Percentiles rank a stretch among this genome's conserved stretches.
phyloP scores from a whole-genome alignment of 2,797 vertebrate genomes.

The Argya squamiceps region DNA sequence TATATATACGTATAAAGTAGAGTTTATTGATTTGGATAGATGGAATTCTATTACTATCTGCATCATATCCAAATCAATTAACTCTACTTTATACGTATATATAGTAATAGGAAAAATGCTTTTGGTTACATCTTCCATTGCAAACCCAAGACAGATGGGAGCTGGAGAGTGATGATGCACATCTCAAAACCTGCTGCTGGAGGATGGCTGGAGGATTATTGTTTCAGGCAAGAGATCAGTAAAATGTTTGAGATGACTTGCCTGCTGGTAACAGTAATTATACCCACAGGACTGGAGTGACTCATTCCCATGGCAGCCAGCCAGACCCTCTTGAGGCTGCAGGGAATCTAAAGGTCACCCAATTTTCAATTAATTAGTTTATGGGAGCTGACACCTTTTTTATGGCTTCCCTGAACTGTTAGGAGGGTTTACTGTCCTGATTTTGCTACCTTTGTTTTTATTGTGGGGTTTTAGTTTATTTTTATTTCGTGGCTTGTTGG shows the following conservation, averaged over 20 bases:
- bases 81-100: too few species aligned
- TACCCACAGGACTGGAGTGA: not conserved
- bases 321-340: not conserved
- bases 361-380: not conserved
- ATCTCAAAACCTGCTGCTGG: not conserved
- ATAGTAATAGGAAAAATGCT: too few species aligned
- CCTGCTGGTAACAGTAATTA: not conserved
- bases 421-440: not conserved
- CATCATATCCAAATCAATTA: too few species aligned
- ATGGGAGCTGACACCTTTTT: not conserved
- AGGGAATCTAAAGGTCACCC: conserved; percentile 7
- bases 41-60: too few species aligned
- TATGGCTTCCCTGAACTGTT: not conserved
- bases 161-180: not conserved
- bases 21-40: too few species aligned
- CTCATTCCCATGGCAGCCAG: not conserved
- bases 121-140: not conserved
- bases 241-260: not conserved
- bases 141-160: not conserved
- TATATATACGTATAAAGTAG: too few species aligned
- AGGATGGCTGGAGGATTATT: not conserved
- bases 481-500: not conserved
- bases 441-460: not conserved
- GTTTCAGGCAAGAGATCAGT: not conserved
- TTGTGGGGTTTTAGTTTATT: not conserved